phyloP scores from a whole-genome alignment of 2,797 vertebrate genomes.

The Cetoscarus ocellatus region DNA sequence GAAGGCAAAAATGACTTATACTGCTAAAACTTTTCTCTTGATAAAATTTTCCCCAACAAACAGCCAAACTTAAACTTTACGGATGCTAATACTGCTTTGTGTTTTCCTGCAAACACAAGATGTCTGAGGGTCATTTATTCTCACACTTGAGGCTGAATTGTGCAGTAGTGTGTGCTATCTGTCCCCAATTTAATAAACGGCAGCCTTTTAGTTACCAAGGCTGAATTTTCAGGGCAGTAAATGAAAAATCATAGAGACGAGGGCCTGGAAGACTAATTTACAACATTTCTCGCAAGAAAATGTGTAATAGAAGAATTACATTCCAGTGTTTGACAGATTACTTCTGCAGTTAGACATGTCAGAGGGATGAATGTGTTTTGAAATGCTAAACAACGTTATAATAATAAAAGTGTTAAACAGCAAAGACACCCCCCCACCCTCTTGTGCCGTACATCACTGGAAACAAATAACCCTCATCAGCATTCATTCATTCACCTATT shows the following conservation, averaged over 20 bases:
- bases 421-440: slow-evolving; percentile 69
- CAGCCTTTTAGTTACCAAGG: slow-evolving; percentile 65
- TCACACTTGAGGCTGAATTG: slow-evolving; percentile 52
- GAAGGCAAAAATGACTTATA: too few relatives aligned
- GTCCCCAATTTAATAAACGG: slow-evolving; percentile 48
- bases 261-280: slow-evolving; percentile 38
- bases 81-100: too few relatives aligned
- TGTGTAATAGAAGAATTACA: slow-evolving; percentile 50
- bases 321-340: slow-evolving; percentile 66
- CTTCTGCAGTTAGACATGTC: slow-evolving; percentile 55
- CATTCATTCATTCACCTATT: slow-evolving; percentile 76
- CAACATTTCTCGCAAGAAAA: slow-evolving; percentile 31
- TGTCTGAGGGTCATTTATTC: slow-evolving; percentile 64
- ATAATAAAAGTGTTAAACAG: slow-evolving; percentile 77
- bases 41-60: too few relatives aligned
- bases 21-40: too few relatives aligned
- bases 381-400: slow-evolving; percentile 74
- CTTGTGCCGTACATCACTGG: slow-evolving; percentile 72
- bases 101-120: slow-evolving; percentile 46
- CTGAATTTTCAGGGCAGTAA: slow-evolving; percentile 48
- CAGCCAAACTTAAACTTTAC: too few relatives aligned
- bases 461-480: slow-evolving; percentile 81
- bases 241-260: slow-evolving; percentile 36
- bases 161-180: slow-evolving; percentile 46
- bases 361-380: slow-evolving; percentile 72